A percentile compares a stretch with the other conserved stretches of the same genome.
These are phyloP conservation scores for Orgyia antiqua DNA, from an alignment of 2,888 invertebrate genomes.

Conservation along the genomic window DNA sequence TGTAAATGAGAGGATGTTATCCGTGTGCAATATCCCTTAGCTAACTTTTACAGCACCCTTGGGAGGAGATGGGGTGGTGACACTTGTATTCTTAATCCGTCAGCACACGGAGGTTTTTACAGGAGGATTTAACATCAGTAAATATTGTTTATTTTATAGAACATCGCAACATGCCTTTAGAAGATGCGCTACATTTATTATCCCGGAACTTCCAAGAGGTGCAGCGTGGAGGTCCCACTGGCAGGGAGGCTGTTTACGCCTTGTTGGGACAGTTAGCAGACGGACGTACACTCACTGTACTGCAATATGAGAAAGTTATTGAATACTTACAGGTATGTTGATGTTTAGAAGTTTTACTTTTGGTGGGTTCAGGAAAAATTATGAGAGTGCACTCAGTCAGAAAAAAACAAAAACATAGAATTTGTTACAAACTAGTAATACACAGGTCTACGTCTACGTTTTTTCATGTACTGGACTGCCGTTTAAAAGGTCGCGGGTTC, in stretches of 20 bases:
- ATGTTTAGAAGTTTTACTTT: not conserved
- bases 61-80: too few species aligned
- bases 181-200: slow-evolving; percentile 90
- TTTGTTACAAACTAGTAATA: too few species aligned
- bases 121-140: not conserved
- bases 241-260: slow-evolving; percentile 82
- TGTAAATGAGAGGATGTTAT: too few species aligned
- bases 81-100: too few species aligned
- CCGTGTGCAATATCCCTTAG: too few species aligned
- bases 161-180: slow-evolving; percentile 97
- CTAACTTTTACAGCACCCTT: too few species aligned
- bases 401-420: too few species aligned
- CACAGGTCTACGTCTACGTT: too few species aligned
- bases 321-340: slow-evolving; percentile 59
- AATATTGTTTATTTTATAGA: slow-evolving; percentile 79
- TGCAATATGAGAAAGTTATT: slow-evolving; percentile 88
- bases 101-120: not conserved
- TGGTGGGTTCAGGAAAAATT: too few species aligned
- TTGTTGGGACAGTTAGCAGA: slow-evolving; percentile 89
- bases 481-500: too few species aligned
- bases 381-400: too few species aligned
- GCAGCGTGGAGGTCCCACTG: slow-evolving; percentile 66
- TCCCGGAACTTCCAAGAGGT: slow-evolving; percentile 82
- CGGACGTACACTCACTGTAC: slow-evolving; percentile 85
- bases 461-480: too few species aligned